Evolutionary conservation across 1,140 invertebrate genomes (phyloP), one percentile per base, ranked within the genome.

Genomic region (Musca domestica): DNA sequence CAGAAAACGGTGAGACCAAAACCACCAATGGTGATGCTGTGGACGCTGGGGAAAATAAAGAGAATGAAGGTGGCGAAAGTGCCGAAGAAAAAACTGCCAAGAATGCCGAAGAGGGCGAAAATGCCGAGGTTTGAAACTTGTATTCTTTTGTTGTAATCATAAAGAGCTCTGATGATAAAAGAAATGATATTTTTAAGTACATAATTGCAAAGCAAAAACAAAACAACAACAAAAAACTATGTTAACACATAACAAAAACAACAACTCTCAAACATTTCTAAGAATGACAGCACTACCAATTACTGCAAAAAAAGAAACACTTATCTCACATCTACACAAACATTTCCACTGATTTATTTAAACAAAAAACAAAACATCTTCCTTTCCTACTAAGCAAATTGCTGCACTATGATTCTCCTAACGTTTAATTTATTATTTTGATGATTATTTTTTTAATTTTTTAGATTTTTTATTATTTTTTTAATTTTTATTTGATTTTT

Each of bases 1-100:
- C 77, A 64, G 80, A 80, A 67, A 79, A 82, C 20, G 75, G 71
- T 12, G 71, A 72, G 9, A 66, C 71, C 25, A 70, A 67, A 30
- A 69, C 72, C 3, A 71, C 75, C 2, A 54, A 69, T 14, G 71
- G 69, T 19, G n/a, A n/a, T n/a, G n/a, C n/a, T n/a, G 72, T 58
- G 19, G 66, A 67, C 22, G 64, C 17, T 17, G 67, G 56, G 4
- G 67, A 79, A 70, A 70, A 67, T 48, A 72, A 75, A 4, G 73
- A 80, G 9, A 70, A 70, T 27, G 73, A 71, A 17, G 74, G 67
- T 23, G 63, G 65, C 41, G 70, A 68, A 71, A 56, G 52, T n/a
- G 70, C 63, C 56, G 69, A 67, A 10, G 73, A 69, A 15, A 67
- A 69, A 22, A 17, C 15, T 54, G 68, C 5, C 20, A 20, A 66